Percentiles rank a stretch among this genome's conserved stretches.
These are phyloP conservation scores for Diabrotica undecimpunctata DNA, from an alignment of 1,140 invertebrate species.

Conservation along the genomic window DNA sequence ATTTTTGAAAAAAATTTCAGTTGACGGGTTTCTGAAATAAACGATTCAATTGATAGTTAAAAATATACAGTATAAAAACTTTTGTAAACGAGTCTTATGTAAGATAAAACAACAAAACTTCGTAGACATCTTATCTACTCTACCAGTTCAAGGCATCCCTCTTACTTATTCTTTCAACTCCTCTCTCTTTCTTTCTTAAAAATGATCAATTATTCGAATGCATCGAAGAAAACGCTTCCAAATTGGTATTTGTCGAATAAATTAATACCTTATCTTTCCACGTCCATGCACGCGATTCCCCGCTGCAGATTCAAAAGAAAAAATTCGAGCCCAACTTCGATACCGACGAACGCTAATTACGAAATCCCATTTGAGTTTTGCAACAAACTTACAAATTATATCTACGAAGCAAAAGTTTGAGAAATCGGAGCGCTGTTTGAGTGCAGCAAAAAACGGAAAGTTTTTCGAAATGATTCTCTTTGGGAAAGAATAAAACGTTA, in stretches of 20 bases:
- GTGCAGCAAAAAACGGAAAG: too few relatives aligned
- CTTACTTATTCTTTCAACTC: background rate
- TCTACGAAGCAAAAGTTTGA: background rate
- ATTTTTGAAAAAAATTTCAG: too few relatives aligned
- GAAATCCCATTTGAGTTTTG: constrained; percentile 21
- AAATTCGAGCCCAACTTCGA: constrained; percentile 15
- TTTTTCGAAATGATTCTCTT: too few relatives aligned
- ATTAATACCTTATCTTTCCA: constrained; percentile 25
- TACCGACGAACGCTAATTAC: constrained; percentile 19
- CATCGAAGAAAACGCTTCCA: background rate
- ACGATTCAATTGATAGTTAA: too few relatives aligned
- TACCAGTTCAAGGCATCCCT: background rate
- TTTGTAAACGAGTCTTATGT: too few relatives aligned
- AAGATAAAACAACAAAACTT: too few relatives aligned
- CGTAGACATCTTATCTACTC: too few relatives aligned
- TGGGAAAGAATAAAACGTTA: too few relatives aligned
- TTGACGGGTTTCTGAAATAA: too few relatives aligned
- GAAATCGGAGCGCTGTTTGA: too few relatives aligned
- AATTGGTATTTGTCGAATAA: constrained; percentile 20
- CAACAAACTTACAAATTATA: constrained; percentile 24
- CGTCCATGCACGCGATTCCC: constrained; percentile 7
- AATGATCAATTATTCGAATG: constrained; percentile 1
- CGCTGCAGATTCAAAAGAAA: background rate
- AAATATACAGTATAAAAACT: too few relatives aligned
- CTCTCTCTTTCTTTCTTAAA: background rate